Evolutionary conservation across 2,113 vertebrate species (phyloP), one percentile per base, ranked within the genome.

Genomic region (Zapus hudsonius): DNA sequence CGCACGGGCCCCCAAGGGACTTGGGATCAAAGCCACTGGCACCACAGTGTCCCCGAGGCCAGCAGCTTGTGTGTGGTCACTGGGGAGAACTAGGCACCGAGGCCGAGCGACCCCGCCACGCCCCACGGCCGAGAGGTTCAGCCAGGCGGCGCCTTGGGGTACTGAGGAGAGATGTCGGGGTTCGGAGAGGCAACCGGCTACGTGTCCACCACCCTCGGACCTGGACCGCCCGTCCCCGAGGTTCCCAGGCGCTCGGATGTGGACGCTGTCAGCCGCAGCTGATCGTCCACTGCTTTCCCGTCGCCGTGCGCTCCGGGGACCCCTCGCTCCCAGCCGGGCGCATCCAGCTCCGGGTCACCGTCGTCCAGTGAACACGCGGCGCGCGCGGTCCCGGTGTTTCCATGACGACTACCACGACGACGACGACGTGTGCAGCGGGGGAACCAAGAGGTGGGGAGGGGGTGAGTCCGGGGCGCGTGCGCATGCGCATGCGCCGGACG

Each of bases 381-480:
- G 16, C 8, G 2, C 10, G 47, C 52, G 2, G 44, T 4, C 80
- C 31, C 40, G 7, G 52, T n/a, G 95, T 96, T 96, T 80, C 95
- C 82, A 79, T 90, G 93, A 87, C 95, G 52, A 97, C 95, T 96
- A 76, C 95, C 82, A 79, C 87, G 93, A 87, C 95, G 52, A 97
- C 95, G 55, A 63, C 88, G 83, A 52, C 12, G 52, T 52, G 6
- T 10, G 52, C 11, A 15, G 7, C 47, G 22, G 22, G 23, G 79
- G 80, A 74, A n/a, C n/a, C n/a, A n/a, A n/a, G n/a, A n/a, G n/a
- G n/a, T n/a, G n/a, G n/a, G n/a, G n/a, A n/a, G n/a, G n/a, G n/a
- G n/a, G n/a, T n/a, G n/a, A n/a, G n/a, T n/a, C 0, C 11, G n/a
- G 31, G 8, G 87, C 94, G 97, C 97, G 79, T 96, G 97, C 96